Evolutionary conservation across 1,140 invertebrate genomes (phyloP), one percentile per base, ranked within the genome.

Genomic region (Microplitis demolitor): DNA sequence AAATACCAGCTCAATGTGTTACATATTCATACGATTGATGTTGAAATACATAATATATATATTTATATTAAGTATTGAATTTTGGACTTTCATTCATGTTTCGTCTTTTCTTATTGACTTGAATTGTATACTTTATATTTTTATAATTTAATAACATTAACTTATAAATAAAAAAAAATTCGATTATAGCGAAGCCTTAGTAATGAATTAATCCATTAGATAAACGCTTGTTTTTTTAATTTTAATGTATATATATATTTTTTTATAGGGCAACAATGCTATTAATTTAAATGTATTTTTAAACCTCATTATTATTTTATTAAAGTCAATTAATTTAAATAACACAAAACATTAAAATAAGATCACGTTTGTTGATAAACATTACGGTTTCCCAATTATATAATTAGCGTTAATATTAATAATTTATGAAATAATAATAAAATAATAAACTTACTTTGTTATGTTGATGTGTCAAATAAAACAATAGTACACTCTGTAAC

Each of bases 401-500:
- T 24, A 24, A 45, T 45, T 45, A 45, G 5, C 11, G 39, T 45
- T 11, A 45, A 6, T 45, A 45, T 45, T 45, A 45, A 24, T 24
- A 24, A 24, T 24, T 6, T 45, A 45, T 45, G 5, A 9, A 45
- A 45, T 45, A 45, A 45, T 45, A 9, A 45, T 45, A 24, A 45
- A 45, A 45, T 45, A 3, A 45, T 45, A 5, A 45, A 45, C 56
- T 58, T 58, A 58, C 56, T 16, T 58, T 74, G 78, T 80, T 75
- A 73, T 75, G 74, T 54, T 16, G 16, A 6, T 16, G 9, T 11
- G 56, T 31, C 6, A 16, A 58, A 58, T 24, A 58, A 16, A n/a
- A 37, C 34, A 31, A 31, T 37, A 62, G 11, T 35, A 64, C 69
- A 83, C 80, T 81, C 78, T 63, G 75, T 78, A 63, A 72, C 78